Evolutionary conservation across 2,888 invertebrate genomes (phyloP).

Genomic region (Stenchaetothrips biformis): DNA sequence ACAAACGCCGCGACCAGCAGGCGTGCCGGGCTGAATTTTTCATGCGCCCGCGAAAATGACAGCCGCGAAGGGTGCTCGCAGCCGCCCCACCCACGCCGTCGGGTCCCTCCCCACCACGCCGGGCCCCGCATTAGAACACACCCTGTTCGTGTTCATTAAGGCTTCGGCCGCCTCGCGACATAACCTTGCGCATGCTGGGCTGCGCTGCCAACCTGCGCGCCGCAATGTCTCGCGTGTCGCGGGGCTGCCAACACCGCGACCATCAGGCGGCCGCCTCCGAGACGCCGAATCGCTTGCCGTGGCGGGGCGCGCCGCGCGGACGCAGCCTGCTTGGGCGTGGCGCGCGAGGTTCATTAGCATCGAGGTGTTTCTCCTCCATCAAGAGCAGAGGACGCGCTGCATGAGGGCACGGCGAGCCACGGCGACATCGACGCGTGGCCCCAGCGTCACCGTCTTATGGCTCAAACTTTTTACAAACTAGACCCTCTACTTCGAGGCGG

Average conservation of each 20-base stretch:
- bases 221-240: constrained; percentile 20
- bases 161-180: neutral
- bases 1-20: too few relatives aligned
- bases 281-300: neutral
- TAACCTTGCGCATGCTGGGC: constrained; percentile 18
- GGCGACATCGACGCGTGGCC: neutral
- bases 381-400: neutral
- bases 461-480: too few relatives aligned
- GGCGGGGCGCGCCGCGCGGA: neutral
- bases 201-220: constrained; percentile 9
- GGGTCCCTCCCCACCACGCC: neutral
- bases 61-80: too few relatives aligned
- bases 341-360: constrained; percentile 22
- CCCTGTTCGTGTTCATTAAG: constrained; percentile 8
- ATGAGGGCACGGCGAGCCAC: neutral
- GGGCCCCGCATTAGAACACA: neutral
- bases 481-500: neutral
- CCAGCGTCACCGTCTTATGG: too few relatives aligned
- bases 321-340: neutral
- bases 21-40: too few relatives aligned
- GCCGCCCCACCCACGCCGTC: neutral
- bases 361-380: neutral
- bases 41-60: too few relatives aligned
- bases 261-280: neutral
- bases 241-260: neutral